Evolutionary conservation across 2,113 vertebrate genomes (phyloP).

Genomic region (Triplophysa siluroides): DNA sequence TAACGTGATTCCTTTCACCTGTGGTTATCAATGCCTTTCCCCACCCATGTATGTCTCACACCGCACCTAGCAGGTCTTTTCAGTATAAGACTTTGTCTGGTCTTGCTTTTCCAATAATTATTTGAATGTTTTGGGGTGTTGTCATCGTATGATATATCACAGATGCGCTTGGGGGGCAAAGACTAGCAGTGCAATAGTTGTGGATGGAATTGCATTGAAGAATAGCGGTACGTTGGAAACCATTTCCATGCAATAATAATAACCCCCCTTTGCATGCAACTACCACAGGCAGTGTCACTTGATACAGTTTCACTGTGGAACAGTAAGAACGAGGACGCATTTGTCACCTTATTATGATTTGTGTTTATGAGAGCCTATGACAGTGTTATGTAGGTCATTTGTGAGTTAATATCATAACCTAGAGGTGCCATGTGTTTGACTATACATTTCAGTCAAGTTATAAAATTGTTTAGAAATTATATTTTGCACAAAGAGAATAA

Average conservation of each 20-base stretch:
- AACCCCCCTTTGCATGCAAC: not conserved
- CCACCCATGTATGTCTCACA: conserved; percentile 16
- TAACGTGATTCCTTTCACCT: conserved; percentile 1
- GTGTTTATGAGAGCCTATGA: not conserved
- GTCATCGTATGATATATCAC: not conserved
- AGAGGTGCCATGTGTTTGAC: too few species aligned
- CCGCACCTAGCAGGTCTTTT: conserved; percentile 30
- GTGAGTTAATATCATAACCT: not conserved
- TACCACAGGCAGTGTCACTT: conserved; percentile 22
- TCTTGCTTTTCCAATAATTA: conserved; percentile 12
- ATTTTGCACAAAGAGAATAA: too few species aligned
- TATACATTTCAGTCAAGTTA: too few species aligned
- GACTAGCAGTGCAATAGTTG: not conserved
- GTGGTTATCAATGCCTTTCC: conserved; percentile 13
- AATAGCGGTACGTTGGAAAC: conserved; percentile 5
- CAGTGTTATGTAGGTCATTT: not conserved
- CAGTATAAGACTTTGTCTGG: not conserved
- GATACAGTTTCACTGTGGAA: conserved; percentile 29
- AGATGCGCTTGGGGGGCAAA: not conserved
- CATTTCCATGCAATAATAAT: not conserved
- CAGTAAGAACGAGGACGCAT: not conserved
- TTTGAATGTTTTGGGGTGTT: not conserved
- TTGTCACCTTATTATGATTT: not conserved
- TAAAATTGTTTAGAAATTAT: too few species aligned
- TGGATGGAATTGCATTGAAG: not conserved